Conservation (phyloP, 2,113 vertebrate genomes). For the Pycnonotus jocosus region DNA sequence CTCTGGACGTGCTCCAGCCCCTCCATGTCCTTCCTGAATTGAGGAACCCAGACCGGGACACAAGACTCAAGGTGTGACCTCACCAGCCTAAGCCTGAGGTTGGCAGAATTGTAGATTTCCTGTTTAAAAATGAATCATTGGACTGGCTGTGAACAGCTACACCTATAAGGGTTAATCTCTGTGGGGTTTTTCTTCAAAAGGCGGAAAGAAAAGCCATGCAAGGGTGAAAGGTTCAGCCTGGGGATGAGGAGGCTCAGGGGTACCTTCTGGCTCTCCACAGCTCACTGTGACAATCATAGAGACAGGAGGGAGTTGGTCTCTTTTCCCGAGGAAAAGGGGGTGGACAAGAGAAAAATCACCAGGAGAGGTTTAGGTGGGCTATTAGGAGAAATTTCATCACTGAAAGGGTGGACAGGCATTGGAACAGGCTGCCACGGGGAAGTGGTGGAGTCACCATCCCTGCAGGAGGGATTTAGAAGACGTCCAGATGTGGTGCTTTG, state of each 20-base stretch:
- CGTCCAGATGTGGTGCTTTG: rapidly evolving
- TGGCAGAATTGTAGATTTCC: neutral
- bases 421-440: neutral
- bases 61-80: neutral
- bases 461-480: neutral
- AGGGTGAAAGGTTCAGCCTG: neutral
- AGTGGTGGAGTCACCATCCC: too few species aligned
- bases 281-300: rapidly evolving
- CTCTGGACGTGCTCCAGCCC: neutral
- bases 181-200: neutral
- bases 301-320: too few species aligned
- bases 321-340: neutral
- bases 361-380: neutral
- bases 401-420: neutral
- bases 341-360: neutral
- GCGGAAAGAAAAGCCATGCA: neutral
- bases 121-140: too few species aligned
- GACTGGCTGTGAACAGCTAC: neutral
- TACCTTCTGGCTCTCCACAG: neutral
- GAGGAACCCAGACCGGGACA: neutral
- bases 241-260: neutral
- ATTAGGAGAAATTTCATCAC: neutral
- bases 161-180: neutral
- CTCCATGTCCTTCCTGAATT: rapidly evolving
- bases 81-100: neutral